Percentiles rank a stretch among this genome's conserved stretches.
Conservation (phyloP, 2,113 vertebrate species). For the Brevimyrus niger region DNA sequence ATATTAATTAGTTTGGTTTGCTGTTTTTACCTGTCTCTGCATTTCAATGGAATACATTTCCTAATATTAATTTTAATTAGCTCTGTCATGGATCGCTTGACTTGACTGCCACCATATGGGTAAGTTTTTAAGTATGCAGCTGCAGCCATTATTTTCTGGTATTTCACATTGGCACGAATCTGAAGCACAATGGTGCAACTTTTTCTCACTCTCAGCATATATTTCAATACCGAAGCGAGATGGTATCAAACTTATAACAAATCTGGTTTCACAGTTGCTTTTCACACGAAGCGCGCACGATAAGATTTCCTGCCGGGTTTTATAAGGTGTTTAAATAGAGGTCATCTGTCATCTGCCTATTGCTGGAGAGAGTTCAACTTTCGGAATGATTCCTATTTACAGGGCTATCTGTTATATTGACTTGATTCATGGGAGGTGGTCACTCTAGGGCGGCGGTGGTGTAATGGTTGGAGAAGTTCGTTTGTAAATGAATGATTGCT, state of each 20-base stretch:
- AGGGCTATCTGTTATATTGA: conserved; percentile 15
- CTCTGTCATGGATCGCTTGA: background rate
- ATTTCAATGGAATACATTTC: background rate
- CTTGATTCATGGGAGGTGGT: background rate
- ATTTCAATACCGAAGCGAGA: conserved; percentile 12
- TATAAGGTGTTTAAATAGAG: conserved; percentile 36
- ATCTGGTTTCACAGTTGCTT: conserved; percentile 17
- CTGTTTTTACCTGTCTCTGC: background rate
- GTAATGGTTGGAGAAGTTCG: too few relatives aligned
- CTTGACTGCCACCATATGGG: background rate
- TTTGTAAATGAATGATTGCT: too few relatives aligned
- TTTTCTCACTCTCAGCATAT: background rate
- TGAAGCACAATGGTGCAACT: background rate
- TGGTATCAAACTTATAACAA: conserved; percentile 5
- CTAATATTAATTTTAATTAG: background rate
- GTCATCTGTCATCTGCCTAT: conserved; percentile 27
- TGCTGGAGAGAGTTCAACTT: conserved; percentile 6
- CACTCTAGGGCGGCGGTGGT: background rate
- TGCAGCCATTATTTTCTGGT: conserved; percentile 2
- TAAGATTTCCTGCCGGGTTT: conserved; percentile 25
- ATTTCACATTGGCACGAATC: background rate
- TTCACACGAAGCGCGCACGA: conserved; percentile 24
- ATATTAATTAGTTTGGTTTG: background rate
- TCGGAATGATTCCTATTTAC: background rate
- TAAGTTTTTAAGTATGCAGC: background rate